phyloP scores from a whole-genome alignment of 2,888 invertebrate species.

The Cheilosia impressa region DNA sequence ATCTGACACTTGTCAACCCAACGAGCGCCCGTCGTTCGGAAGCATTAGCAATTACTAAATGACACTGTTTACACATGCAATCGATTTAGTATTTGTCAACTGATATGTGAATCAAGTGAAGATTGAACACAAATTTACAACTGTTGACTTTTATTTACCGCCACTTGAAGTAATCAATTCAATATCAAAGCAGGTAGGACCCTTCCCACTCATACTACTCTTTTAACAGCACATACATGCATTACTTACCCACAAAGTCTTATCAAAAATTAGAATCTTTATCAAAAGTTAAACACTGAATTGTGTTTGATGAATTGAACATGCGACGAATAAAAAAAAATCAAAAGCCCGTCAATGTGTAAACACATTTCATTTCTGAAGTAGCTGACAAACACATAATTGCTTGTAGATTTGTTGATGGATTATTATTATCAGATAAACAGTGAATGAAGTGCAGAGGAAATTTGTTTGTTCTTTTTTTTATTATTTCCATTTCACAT shows the following conservation, averaged over 20 bases:
- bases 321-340: conserved; percentile 1
- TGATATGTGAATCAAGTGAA: conserved; percentile 2
- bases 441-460: background rate
- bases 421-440: conserved; percentile 4
- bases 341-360: background rate
- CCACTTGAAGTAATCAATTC: conserved; percentile 6
- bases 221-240: background rate
- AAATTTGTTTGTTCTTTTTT: background rate
- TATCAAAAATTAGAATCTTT: conserved; percentile 16
- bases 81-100: conserved; percentile 28
- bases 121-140: background rate
- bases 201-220: too few species aligned
- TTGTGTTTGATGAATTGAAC: conserved; percentile 9
- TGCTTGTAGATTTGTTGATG: conserved; percentile 13
- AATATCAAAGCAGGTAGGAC: background rate
- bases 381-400: conserved; percentile 51
- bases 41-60: background rate
- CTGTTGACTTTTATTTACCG: background rate
- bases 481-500: too few species aligned
- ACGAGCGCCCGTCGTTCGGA: background rate
- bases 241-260: background rate
- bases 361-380: conserved; percentile 33
- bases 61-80: conserved; percentile 19
- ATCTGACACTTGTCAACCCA: conserved; percentile 12
- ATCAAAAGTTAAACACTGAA: conserved; percentile 7